phyloP scores from a whole-genome alignment of 2,888 invertebrate genomes.

The Galerucella nymphaeae region DNA sequence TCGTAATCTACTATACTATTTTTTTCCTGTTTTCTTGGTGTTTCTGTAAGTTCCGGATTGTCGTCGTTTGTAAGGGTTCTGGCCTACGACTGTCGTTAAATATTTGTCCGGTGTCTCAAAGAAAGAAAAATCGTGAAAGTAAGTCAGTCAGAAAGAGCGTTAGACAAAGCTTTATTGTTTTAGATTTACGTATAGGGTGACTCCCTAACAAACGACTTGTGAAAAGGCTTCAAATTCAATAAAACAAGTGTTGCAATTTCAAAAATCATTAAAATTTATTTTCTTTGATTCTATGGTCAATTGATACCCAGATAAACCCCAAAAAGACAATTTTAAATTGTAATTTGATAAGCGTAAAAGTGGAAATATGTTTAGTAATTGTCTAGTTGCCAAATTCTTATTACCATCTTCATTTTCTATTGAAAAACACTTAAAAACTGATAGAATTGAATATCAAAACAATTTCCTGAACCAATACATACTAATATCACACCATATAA shows the following conservation, averaged over 20 bases:
- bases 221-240: background rate
- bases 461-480: too few relatives aligned
- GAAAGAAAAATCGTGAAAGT: conserved; percentile 28
- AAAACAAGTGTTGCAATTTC: too few relatives aligned
- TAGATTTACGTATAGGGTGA: background rate
- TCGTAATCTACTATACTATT: conserved; percentile 1
- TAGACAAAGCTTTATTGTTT: conserved; percentile 26
- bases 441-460: too few relatives aligned
- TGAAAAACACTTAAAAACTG: too few relatives aligned
- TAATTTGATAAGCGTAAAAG: background rate
- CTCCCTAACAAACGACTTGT: background rate
- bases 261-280: too few relatives aligned
- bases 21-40: background rate
- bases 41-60: conserved; percentile 12
- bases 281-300: background rate
- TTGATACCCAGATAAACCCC: background rate
- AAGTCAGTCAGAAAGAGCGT: conserved; percentile 34
- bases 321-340: background rate
- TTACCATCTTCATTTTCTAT: too few relatives aligned
- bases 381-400: too few relatives aligned
- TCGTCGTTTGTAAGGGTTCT: conserved; percentile 40
- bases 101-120: conserved; percentile 42
- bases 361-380: background rate
- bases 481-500: too few relatives aligned
- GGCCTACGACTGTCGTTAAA: conserved; percentile 46